Percentiles rank a stretch among this genome's conserved stretches.
These are phyloP conservation scores for Pelodiscus sinensis DNA, from an alignment of 2,113 vertebrate genomes.

Conservation along the genomic window DNA sequence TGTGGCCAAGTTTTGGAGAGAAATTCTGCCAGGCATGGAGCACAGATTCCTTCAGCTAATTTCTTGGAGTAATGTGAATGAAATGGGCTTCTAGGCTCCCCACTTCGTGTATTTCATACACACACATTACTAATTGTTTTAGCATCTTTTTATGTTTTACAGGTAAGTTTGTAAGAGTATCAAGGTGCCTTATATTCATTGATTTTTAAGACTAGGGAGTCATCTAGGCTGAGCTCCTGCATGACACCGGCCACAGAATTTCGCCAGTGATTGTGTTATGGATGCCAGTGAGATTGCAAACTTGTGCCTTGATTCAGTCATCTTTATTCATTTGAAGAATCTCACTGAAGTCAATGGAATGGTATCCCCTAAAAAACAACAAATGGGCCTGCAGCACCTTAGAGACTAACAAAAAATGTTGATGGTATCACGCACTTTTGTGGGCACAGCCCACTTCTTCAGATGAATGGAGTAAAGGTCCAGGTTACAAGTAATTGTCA, in stretches of 20 bases:
- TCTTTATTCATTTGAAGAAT: background rate
- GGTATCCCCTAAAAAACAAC: background rate
- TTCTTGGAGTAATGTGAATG: background rate
- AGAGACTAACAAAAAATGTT: too few species aligned
- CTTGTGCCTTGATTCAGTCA: background rate
- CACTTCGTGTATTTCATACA: background rate
- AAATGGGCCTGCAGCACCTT: too few species aligned
- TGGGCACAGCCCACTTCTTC: too few species aligned
- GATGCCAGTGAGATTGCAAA: background rate
- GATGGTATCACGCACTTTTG: too few species aligned
- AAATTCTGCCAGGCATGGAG: background rate
- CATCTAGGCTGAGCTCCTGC: background rate
- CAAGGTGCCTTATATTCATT: background rate
- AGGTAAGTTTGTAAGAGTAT: background rate
- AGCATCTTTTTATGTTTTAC: background rate
- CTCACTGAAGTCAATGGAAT: background rate
- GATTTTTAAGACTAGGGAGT: rapidly evolving
- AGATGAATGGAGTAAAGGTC: too few species aligned
- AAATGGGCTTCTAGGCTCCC: background rate
- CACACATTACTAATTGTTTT: background rate
- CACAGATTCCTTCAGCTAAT: background rate
- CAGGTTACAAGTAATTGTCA: too few species aligned
- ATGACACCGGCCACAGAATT: background rate
- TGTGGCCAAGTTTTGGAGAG: background rate
- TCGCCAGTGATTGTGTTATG: rapidly evolving